Base-by-base conservation (phyloP, 2,888 invertebrate genomes). In the Caenorhabditis sinica region DNA sequence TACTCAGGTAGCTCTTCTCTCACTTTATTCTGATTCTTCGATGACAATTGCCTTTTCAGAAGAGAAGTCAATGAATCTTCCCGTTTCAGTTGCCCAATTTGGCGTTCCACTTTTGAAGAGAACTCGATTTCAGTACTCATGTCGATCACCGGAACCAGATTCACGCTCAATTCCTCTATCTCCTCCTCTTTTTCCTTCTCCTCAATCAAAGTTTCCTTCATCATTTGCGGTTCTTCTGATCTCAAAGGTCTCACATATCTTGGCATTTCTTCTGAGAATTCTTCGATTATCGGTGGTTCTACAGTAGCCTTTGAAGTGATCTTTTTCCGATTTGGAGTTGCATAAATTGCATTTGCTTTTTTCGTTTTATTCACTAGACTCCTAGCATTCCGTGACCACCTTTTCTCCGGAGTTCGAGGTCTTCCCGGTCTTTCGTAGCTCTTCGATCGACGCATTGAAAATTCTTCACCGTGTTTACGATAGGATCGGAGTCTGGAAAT, bases 11-110 rank as follows among this genome's bases (percentile, higher is more conserved):
- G 23, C 17, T 63, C 45, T 28, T 56, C 53, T 36, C 60, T 33
- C 1, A 13, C 40, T 69, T 56, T 69, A 20, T 25, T n/a, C 40
- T 56, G 69, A 28, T 60, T 73, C 25, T 49, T 73, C 20, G 73
- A 28, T 0, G 69, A 30, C 15, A 81, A 15, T 58, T 73, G 80
- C 40, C 66, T 20, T 51, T 83, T 83, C 49, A 83, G 28, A 9
- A 83, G 58, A 5, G 45, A 65, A 13, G 83, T 79, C 40, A 83
- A n/a, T 9, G 83, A 83, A 40, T 83, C 80, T 28, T 83, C 83
- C 28, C 83, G 51, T 13, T 56, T 28, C 36, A 83, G 58, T 28
- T 75, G 61, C 30, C 61, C 40, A 28, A 69, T 69, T 11, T 36
- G 51, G 4, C 43, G n/a, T 6, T 79, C 71, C 2, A 65, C 49